Evolutionary conservation across 2,113 vertebrate genomes (phyloP), one percentile per base, ranked within the genome.

Genomic region (Columba livia): DNA sequence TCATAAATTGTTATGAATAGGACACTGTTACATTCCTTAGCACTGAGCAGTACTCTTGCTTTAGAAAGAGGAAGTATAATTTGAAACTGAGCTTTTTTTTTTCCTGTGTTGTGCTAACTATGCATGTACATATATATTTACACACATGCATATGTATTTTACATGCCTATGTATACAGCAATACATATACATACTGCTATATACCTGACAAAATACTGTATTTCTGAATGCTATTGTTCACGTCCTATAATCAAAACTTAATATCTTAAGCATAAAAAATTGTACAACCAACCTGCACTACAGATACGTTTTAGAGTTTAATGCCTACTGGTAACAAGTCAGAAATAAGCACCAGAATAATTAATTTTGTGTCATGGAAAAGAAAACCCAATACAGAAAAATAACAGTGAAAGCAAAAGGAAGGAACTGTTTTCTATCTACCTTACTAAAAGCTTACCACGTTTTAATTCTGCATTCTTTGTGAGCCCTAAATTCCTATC

Each of bases 1-100:
- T 96, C 92, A 95, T 66, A 87, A 90, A 70, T 54, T 57, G 66
- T 66, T 87, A 62, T 32, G 47, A 95, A 77, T 89, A 85, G 50
- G 60, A 75, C 62, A 56, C 19, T 31, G 7, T 11, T 40, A 69
- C 81, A 94, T 95, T 94, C 93, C 65, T 89, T 53, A 69, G 80
- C 80, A 57, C 21, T 94, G 84, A 96, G 70, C 61, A 77, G 19
- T 42, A 77, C 36, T 53, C 64, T 15, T 36, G 58, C 66, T 69
- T 72, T 79, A 69, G 71, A 91, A 85, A 80, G 32, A 62, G 15
- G 42, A 48, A 2, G 2, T 32, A 23, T 50, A 44, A 85, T 69
- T 82, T 44, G 15, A 70, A 87, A 66, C 0, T 14, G 25, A 78
- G 51, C 8, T 53, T 61, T 94, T 61, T 61, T 36, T 56, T 80